These are phyloP conservation scores for Illadopsis cleaveri DNA, from an alignment of 2,113 vertebrate genomes.

Conservation along the genomic window DNA sequence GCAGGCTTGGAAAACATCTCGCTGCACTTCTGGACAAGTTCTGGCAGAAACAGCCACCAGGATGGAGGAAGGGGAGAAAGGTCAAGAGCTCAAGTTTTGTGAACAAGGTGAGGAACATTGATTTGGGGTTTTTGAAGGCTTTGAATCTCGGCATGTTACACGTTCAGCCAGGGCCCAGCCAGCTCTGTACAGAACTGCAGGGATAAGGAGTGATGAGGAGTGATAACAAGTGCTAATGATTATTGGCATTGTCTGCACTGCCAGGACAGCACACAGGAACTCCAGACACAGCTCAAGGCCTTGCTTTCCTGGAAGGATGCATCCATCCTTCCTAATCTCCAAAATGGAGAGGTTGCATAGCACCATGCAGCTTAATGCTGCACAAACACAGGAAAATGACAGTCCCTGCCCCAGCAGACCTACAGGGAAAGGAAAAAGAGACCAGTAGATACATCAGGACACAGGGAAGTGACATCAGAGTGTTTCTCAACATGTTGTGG, in stretches of 20 bases:
- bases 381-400: not conserved
- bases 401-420: not conserved
- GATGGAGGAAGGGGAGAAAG: not conserved
- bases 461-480: not conserved
- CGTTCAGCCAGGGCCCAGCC: not conserved
- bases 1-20: not conserved
- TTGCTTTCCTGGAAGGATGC: not conserved
- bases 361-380: not conserved
- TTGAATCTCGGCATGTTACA: fast-evolving
- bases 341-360: not conserved
- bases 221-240: not conserved
- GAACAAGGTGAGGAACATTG: not conserved
- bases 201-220: not conserved
- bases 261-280: not conserved
- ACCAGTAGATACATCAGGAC: not conserved
- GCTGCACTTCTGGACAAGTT: slow-evolving; percentile 15
- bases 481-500: not conserved
- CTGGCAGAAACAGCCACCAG: not conserved
- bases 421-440: not conserved
- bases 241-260: not conserved
- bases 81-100: not conserved
- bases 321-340: not conserved
- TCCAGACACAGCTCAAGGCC: not conserved
- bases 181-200: not conserved
- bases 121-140: not conserved